These are phyloP conservation scores for Elymnias hypermnestra DNA, from an alignment of 1,140 invertebrate species.

Conservation along the genomic window DNA sequence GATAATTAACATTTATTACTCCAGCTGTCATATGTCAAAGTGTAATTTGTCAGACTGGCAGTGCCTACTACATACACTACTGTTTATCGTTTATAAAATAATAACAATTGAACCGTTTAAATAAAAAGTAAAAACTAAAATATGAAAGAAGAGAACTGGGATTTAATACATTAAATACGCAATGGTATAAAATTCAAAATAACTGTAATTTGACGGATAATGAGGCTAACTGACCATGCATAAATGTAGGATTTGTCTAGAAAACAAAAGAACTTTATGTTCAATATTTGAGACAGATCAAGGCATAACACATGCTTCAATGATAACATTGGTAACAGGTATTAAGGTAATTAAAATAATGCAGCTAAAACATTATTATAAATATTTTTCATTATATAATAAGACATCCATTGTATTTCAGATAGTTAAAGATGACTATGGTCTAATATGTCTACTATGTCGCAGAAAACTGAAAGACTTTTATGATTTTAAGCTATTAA, in stretches of 20 bases:
- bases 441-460: not conserved
- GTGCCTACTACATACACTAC: too few relatives aligned
- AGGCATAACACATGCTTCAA: slow-evolving; percentile 2
- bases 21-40: too few relatives aligned
- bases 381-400: not conserved
- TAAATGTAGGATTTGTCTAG: slow-evolving; percentile 4
- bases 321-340: not conserved
- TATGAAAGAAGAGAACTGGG: too few relatives aligned
- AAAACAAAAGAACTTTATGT: slow-evolving; percentile 3
- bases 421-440: slow-evolving; percentile 1
- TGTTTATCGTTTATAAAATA: too few relatives aligned
- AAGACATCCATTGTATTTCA: not conserved
- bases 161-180: too few relatives aligned
- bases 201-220: too few relatives aligned
- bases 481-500: slow-evolving; percentile 1
- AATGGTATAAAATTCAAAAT: too few relatives aligned
- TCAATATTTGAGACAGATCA: slow-evolving; percentile 4
- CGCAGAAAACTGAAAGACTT: not conserved
- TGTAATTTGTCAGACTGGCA: too few relatives aligned
- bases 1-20: too few relatives aligned
- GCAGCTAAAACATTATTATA: not conserved
- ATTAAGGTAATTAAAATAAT: not conserved
- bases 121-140: too few relatives aligned
- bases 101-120: too few relatives aligned
- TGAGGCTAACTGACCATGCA: not conserved